Conservation (phyloP, 1,140 invertebrate species). For the Drosophila navojoa region DNA sequence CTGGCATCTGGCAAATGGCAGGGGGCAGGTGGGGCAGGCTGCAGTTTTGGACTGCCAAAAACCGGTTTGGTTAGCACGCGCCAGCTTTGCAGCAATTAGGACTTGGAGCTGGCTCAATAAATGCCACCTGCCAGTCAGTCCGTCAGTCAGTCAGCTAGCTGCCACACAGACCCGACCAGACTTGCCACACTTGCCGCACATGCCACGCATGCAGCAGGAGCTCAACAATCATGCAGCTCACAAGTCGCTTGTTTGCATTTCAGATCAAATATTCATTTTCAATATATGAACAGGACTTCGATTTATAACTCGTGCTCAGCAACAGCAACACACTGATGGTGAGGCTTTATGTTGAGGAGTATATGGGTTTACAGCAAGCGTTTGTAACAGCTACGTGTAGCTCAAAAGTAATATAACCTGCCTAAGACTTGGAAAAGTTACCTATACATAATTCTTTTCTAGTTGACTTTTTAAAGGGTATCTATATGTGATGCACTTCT, state of each 20-base stretch:
- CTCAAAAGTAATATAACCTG: no score
- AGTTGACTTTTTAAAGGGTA: no score
- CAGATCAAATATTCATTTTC: constrained; percentile 73
- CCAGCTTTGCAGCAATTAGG: constrained; percentile 35
- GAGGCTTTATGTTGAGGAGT: background rate
- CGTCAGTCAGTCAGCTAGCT: background rate
- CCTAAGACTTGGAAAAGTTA: no score
- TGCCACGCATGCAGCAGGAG: constrained; percentile 4
- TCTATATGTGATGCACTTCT: no score
- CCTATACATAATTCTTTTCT: no score
- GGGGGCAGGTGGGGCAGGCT: background rate
- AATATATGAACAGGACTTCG: constrained; percentile 47
- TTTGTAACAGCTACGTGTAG: background rate
- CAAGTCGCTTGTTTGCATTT: constrained; percentile 34
- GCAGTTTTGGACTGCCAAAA: constrained; percentile 13
- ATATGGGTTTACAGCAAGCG: background rate
- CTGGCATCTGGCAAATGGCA: constrained; percentile 11
- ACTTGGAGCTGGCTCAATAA: constrained; percentile 10
- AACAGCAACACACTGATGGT: no score
- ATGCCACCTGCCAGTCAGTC: constrained; percentile 11
- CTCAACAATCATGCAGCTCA: constrained; percentile 27
- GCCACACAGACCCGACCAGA: background rate
- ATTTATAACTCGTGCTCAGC: constrained; percentile 9
- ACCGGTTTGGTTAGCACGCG: constrained; percentile 50
- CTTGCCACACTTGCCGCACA: background rate